Evolutionary conservation across 2,888 invertebrate species (phyloP).

Genomic region (Vesta saturnalis): DNA sequence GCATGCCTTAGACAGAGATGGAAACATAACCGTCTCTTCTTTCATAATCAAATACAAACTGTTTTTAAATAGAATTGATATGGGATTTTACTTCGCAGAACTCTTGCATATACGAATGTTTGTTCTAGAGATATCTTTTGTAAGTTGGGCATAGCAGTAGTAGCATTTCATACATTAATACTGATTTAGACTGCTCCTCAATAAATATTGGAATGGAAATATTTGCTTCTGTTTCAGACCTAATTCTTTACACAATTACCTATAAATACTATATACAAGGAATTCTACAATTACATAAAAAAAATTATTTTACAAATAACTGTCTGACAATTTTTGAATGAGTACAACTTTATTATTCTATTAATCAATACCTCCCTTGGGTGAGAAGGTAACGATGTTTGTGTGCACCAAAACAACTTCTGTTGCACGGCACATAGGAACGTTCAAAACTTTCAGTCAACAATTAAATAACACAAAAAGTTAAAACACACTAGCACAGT

Average conservation of each 20-base stretch:
- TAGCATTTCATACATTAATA: conserved; percentile 1
- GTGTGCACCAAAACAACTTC: conserved; percentile 26
- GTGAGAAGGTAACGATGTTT: conserved; percentile 30
- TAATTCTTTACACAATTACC: conserved; percentile 18
- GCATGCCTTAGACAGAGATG: too few relatives aligned
- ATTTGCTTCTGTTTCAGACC: conserved; percentile 21
- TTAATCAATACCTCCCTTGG: conserved; percentile 28
- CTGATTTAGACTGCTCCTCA: conserved; percentile 2
- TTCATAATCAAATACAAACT: too few relatives aligned
- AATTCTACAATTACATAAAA: conserved; percentile 19
- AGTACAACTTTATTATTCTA: conserved; percentile 19
- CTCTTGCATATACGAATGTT: too few relatives aligned
- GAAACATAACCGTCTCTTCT: too few relatives aligned
- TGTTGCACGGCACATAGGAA: conserved; percentile 37
- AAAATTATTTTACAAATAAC: conserved; percentile 12
- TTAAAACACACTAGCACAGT: conserved; percentile 23
- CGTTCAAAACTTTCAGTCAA: conserved; percentile 27
- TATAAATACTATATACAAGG: conserved; percentile 24
- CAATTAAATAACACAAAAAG: conserved; percentile 17
- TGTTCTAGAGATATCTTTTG: background rate
- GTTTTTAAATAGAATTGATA: too few relatives aligned
- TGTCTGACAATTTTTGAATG: too few relatives aligned
- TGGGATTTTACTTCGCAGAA: too few relatives aligned
- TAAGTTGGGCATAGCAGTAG: background rate
- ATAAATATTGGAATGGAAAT: conserved; percentile 18